A percentile compares a stretch with the other conserved stretches of the same genome.
These are phyloP conservation scores for Lycocerus yunnanus DNA, from an alignment of 2,888 invertebrate species.

Conservation along the genomic window DNA sequence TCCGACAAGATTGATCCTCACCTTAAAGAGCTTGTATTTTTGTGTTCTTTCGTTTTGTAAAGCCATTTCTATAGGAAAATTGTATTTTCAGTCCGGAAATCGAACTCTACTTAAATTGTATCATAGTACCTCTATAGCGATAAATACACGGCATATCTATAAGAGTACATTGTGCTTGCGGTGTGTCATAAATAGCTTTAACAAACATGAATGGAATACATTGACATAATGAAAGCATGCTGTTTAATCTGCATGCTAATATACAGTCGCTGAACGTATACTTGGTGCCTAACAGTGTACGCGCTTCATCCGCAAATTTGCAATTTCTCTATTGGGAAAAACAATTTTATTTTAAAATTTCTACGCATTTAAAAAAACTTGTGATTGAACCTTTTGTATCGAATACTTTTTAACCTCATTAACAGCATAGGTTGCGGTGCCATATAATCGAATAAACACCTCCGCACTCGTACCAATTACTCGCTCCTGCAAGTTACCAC, in stretches of 20 bases:
- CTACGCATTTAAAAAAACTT: background rate
- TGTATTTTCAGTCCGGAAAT: too few species aligned
- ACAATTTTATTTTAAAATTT: background rate
- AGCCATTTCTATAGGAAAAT: too few species aligned
- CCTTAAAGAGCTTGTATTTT: too few species aligned
- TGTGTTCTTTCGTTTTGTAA: too few species aligned
- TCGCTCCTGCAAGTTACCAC: slow-evolving; percentile 57
- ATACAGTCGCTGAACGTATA: slow-evolving; percentile 66
- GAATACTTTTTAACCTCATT: slow-evolving; percentile 37
- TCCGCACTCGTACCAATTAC: slow-evolving; percentile 44
- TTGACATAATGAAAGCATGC: slow-evolving; percentile 59
- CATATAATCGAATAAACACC: slow-evolving; percentile 41
- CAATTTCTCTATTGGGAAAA: slow-evolving; percentile 37
- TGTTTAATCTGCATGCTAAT: slow-evolving; percentile 61
- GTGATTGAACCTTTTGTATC: slow-evolving; percentile 31
- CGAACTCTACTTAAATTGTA: background rate
- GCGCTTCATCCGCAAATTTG: slow-evolving; percentile 38
- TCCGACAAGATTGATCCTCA: too few species aligned
- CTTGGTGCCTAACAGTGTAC: slow-evolving; percentile 37
- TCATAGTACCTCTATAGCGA: slow-evolving; percentile 54
- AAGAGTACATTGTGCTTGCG: slow-evolving; percentile 55
- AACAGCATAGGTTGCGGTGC: slow-evolving; percentile 36
- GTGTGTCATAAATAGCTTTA: slow-evolving; percentile 47
- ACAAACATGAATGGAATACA: slow-evolving; percentile 63
- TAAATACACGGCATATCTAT: slow-evolving; percentile 59